Conservation (phyloP, 2,888 invertebrate species). For the Xylocampa areola region DNA sequence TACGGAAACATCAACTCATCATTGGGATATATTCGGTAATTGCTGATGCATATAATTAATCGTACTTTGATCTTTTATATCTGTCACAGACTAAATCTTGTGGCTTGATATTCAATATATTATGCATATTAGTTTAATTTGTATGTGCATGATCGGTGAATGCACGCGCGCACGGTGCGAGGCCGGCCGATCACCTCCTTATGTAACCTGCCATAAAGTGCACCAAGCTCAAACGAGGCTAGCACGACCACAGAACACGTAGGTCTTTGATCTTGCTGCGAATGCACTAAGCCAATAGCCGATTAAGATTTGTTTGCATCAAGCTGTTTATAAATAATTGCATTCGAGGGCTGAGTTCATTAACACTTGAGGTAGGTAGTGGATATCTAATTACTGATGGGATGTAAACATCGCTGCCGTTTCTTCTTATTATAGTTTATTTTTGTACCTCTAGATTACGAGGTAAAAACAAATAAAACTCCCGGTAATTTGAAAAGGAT, state of each 20-base stretch:
- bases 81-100: constrained; percentile 57
- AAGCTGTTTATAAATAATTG: constrained; percentile 56
- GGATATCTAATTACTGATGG: constrained; percentile 35
- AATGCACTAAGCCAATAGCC: constrained; percentile 62
- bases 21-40: constrained; percentile 25
- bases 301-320: constrained; percentile 53
- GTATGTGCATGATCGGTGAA: constrained; percentile 77
- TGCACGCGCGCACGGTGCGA: constrained; percentile 76
- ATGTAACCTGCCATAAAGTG: constrained; percentile 73
- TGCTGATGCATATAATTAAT: constrained; percentile 39
- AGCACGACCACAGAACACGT: constrained; percentile 57
- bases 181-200: constrained; percentile 88
- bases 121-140: constrained; percentile 71
- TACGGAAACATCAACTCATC: constrained; percentile 36
- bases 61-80: constrained; percentile 52
- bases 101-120: constrained; percentile 59
- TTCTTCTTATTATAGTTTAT: constrained; percentile 9
- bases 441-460: constrained; percentile 1
- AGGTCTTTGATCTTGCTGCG: constrained; percentile 75
- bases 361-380: constrained; percentile 35
- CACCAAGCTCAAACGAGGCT: constrained; percentile 72
- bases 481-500: constrained; percentile 14
- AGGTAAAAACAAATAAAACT: constrained; percentile 31
- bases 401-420: constrained; percentile 26
- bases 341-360: constrained; percentile 37